Conservation (phyloP, 2,113 vertebrate species). For the Pteronura brasiliensis region DNA sequence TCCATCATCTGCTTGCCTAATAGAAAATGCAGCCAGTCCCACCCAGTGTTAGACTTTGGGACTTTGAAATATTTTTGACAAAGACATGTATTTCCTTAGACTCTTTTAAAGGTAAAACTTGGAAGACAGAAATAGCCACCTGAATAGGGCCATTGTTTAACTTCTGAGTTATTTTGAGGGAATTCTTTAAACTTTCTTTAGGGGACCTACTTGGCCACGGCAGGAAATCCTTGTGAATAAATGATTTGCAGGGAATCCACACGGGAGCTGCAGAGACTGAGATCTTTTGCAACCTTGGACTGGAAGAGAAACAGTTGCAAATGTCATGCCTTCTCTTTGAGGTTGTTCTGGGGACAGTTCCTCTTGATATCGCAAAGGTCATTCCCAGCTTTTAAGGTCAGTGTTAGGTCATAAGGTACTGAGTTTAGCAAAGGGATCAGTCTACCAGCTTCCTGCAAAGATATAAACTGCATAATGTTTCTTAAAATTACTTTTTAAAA, state of each 20-base stretch:
- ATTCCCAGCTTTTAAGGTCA: constrained; percentile 39
- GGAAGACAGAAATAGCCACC: not conserved
- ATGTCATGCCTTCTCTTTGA: not conserved
- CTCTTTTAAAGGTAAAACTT: constrained; percentile 39
- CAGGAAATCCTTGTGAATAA: not conserved
- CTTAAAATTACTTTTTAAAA: constrained; percentile 20
- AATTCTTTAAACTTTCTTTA: not conserved
- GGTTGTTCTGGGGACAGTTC: not conserved
- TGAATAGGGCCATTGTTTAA: constrained; percentile 42
- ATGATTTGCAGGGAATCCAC: constrained; percentile 2
- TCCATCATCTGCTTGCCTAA: not conserved
- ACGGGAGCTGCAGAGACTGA: not conserved
- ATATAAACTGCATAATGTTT: constrained; percentile 53
- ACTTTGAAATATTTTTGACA: not conserved
- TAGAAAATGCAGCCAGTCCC: not conserved
- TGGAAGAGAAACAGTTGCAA: not conserved
- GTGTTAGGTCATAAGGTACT: constrained; percentile 56
- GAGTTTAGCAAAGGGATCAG: not conserved
- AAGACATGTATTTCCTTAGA: not conserved
- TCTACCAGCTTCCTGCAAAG: constrained; percentile 33
- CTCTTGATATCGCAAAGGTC: not conserved
- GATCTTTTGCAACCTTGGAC: not conserved
- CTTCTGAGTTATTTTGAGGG: constrained; percentile 45
- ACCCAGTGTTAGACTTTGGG: not conserved
- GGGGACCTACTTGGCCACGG: not conserved